These are phyloP conservation scores for Cairina moschata DNA, from an alignment of 2,113 vertebrate genomes.

Conservation along the genomic window DNA sequence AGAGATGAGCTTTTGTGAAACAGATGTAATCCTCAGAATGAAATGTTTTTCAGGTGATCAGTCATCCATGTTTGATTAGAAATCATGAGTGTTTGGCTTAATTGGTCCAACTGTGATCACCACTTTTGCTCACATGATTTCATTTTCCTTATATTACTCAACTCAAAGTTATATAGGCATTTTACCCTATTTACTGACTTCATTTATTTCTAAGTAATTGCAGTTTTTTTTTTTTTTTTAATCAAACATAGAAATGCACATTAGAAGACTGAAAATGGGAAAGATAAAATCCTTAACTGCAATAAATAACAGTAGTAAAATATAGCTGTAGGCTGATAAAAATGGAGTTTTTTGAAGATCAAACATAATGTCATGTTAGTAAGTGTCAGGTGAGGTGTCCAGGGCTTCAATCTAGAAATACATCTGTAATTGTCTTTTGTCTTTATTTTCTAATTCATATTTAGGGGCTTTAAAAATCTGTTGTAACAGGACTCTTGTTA, in stretches of 20 bases:
- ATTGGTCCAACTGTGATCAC: background rate
- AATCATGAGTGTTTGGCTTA: background rate
- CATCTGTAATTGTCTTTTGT: slow-evolving; percentile 79
- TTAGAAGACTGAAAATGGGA: slow-evolving; percentile 40
- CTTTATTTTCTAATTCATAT: slow-evolving; percentile 82
- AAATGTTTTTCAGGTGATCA: slow-evolving; percentile 1
- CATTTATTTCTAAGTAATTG: slow-evolving; percentile 19
- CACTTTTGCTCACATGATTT: background rate
- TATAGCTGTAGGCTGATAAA: slow-evolving; percentile 38
- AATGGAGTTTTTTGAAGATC: slow-evolving; percentile 72
- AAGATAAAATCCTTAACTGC: slow-evolving; percentile 28
- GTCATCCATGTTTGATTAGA: background rate
- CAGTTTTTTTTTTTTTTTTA: slow-evolving; percentile 12
- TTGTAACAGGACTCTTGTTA: slow-evolving; percentile 85
- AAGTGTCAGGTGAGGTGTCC: slow-evolving; percentile 65
- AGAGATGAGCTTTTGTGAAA: slow-evolving; percentile 56
- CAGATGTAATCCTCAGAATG: slow-evolving; percentile 29
- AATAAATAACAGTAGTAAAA: slow-evolving; percentile 50
- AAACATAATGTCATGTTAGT: slow-evolving; percentile 48
- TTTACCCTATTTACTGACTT: background rate
- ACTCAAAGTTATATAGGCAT: background rate
- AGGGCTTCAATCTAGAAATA: slow-evolving; percentile 74
- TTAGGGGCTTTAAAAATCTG: slow-evolving; percentile 83
- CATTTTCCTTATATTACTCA: slow-evolving; percentile 28
- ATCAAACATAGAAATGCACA: background rate